Evolutionary conservation across 2,113 vertebrate genomes (phyloP).

Genomic region (Pithys albifrons): DNA sequence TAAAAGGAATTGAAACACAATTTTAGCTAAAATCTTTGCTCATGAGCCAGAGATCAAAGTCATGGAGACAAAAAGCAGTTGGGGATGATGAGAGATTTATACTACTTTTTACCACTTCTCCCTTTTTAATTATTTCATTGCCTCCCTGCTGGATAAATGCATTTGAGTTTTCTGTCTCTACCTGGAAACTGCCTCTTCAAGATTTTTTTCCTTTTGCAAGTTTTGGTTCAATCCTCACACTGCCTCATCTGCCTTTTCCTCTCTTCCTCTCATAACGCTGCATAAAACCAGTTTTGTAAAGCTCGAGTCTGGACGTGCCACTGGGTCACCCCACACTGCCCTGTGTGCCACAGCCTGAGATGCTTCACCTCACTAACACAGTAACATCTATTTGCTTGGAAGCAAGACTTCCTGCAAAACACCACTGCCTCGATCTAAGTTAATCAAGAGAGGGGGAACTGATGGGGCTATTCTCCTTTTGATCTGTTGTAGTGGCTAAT

Average conservation of each 20-base stretch:
- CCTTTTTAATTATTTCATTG: background rate
- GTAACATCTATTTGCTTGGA: rapidly evolving
- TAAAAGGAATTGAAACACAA: background rate
- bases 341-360: background rate
- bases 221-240: background rate
- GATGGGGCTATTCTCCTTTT: background rate
- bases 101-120: background rate
- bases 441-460: background rate
- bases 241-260: background rate
- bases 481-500: background rate
- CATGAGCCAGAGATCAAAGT: background rate
- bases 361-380: background rate
- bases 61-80: background rate
- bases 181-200: background rate
- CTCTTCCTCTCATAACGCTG: background rate
- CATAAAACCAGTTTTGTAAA: background rate
- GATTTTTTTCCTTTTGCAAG: background rate
- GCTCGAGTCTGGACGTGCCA: background rate
- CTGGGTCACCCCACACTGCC: background rate
- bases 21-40: background rate
- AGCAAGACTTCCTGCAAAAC: background rate
- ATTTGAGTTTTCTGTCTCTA: background rate
- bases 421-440: background rate
- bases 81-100: background rate
- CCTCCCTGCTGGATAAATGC: background rate